Evolutionary conservation across 37 sponge, comb jelly and placozoan genomes (phyloP).

Genomic region (Beroe forskalii): DNA sequence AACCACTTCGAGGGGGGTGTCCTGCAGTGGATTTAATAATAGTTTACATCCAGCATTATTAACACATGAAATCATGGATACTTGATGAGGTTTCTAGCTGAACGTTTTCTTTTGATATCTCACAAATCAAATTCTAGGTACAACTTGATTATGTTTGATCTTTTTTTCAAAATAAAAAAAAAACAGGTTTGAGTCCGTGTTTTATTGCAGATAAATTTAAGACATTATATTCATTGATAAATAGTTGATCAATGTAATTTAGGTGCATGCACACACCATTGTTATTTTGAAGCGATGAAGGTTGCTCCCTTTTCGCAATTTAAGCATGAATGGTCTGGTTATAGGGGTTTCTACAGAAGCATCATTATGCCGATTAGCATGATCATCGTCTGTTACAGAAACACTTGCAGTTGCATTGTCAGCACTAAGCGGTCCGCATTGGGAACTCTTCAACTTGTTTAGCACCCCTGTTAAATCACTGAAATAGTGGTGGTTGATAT

Average conservation of each 20-base stretch:
- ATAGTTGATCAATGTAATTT: no score
- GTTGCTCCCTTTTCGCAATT: conserved; percentile 33
- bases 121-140: no score
- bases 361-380: not conserved
- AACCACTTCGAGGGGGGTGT: not conserved
- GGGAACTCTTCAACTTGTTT: conserved; percentile 35
- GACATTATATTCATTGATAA: no score
- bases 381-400: not conserved
- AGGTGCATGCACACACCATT: conserved; percentile 37
- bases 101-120: no score
- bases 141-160: not conserved
- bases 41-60: not conserved
- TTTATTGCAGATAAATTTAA: not conserved
- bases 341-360: not conserved
- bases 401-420: not conserved
- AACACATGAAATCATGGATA: not conserved
- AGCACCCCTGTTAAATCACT: not conserved
- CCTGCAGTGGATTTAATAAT: not conserved
- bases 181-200: no score
- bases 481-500: not conserved
- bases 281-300: conserved; percentile 23
- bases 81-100: no score
- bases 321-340: conserved; percentile 12
- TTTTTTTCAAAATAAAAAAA: no score
- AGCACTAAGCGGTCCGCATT: no score